Evolutionary conservation across 2,113 vertebrate species (phyloP).

Genomic region (Lepisosteus osseus): DNA sequence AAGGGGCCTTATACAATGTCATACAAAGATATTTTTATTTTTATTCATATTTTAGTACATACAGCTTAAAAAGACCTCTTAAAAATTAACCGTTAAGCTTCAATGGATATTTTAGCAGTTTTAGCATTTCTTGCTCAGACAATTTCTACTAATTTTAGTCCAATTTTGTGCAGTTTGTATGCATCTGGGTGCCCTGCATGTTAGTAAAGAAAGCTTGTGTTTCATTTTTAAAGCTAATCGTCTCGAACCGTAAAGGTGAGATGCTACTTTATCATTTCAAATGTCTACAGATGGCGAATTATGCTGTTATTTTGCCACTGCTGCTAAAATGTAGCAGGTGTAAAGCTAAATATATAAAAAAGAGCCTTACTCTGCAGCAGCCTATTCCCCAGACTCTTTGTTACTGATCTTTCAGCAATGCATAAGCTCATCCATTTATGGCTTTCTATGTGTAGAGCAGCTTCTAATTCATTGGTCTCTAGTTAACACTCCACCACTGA

Average conservation of each 20-base stretch:
- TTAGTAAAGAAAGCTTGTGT: no score
- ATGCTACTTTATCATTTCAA: slow-evolving; percentile 50
- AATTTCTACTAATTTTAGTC: background rate
- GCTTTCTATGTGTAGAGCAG: slow-evolving; percentile 63
- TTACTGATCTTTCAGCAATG: slow-evolving; percentile 60
- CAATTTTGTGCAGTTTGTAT: background rate
- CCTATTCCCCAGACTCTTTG: slow-evolving; percentile 50
- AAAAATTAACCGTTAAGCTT: no score
- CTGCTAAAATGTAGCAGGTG: slow-evolving; percentile 61
- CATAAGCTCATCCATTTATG: slow-evolving; percentile 63
- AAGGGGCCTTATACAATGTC: no score
- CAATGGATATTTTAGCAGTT: no score
- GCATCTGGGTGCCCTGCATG: slow-evolving; percentile 31
- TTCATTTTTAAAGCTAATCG: slow-evolving; percentile 13
- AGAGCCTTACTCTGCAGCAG: slow-evolving; percentile 61
- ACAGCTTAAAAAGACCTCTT: no score
- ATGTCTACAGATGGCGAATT: slow-evolving; percentile 38
- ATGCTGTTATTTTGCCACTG: slow-evolving; percentile 33
- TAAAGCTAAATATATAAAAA: slow-evolving; percentile 69
- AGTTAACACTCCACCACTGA: slow-evolving; percentile 70
- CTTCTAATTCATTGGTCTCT: slow-evolving; percentile 82
- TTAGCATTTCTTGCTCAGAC: background rate
- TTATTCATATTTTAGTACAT: no score
- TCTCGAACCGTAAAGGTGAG: slow-evolving; percentile 33
- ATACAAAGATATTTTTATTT: no score